phyloP scores from a whole-genome alignment of 2,888 invertebrate genomes.

The Nomada goodeniana region DNA sequence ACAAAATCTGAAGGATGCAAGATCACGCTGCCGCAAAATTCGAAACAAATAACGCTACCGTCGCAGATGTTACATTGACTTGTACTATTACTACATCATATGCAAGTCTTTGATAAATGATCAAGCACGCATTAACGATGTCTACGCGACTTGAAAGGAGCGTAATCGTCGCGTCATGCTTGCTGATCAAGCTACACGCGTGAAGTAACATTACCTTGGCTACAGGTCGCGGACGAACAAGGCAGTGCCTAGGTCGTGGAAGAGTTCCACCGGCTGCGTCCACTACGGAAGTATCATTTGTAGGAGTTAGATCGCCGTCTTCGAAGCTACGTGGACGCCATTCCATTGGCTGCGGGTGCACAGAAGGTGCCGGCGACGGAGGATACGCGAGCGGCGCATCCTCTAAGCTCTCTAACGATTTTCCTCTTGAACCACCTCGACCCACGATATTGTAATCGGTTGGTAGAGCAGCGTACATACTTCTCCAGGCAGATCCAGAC shows the following conservation, averaged over 20 bases:
- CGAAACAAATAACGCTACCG: no score
- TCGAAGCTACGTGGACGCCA: conserved; percentile 92
- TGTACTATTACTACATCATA: no score
- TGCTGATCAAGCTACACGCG: neutral
- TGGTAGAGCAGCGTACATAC: conserved; percentile 83
- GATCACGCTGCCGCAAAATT: no score
- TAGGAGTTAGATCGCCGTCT: conserved; percentile 95
- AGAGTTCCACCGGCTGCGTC: conserved; percentile 91
- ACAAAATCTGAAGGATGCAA: no score
- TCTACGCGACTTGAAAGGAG: no score
- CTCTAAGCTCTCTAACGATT: conserved; percentile 93
- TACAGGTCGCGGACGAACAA: conserved; percentile 92
- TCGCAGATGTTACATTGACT: no score
- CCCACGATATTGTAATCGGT: conserved; percentile 73
- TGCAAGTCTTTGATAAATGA: no score
- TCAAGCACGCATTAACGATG: no score
- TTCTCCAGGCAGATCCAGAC: conserved; percentile 79
- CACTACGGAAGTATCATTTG: conserved; percentile 89
- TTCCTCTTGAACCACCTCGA: conserved; percentile 91
- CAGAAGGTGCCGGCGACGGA: conserved; percentile 80
- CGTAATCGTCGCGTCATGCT: no score
- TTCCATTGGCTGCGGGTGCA: conserved; percentile 84
- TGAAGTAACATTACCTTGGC: conserved; percentile 87
- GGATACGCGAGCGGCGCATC: conserved; percentile 86
- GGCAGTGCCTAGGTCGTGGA: conserved; percentile 91